Percentiles rank a stretch among this genome's conserved stretches.
These are phyloP conservation scores for Paguma larvata DNA, from an alignment of 2,797 vertebrate species.

Conservation along the genomic window DNA sequence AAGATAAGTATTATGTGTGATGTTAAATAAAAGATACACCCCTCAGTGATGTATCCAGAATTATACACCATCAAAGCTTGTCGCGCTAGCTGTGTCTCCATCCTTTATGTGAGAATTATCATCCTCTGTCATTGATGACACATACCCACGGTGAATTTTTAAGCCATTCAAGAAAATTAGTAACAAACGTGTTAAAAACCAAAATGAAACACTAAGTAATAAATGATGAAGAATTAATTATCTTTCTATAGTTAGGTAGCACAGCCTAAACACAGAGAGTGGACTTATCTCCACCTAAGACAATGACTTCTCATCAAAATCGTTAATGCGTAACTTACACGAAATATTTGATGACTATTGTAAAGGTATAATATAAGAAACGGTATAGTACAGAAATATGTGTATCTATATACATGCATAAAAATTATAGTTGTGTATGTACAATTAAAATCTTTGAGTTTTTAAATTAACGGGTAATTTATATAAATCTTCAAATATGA, in stretches of 20 bases:
- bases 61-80: neutral
- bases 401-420: neutral
- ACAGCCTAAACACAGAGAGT: neutral
- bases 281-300: too few species aligned
- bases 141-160: neutral
- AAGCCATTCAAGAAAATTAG: neutral
- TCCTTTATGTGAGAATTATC: neutral
- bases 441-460: neutral
- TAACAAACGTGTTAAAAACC: neutral
- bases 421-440: neutral
- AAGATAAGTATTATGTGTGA: neutral
- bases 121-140: neutral
- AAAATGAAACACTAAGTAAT: neutral
- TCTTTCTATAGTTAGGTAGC: neutral
- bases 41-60: neutral
- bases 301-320: constrained; percentile 47
- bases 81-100: neutral
- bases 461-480: neutral
- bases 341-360: constrained; percentile 14
- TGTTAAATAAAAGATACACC: neutral
- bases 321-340: neutral
- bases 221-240: neutral
- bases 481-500: neutral
- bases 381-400: neutral
- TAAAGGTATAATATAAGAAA: neutral